phyloP scores from a whole-genome alignment of 2,113 vertebrate species.

The Cercocebus atys region DNA sequence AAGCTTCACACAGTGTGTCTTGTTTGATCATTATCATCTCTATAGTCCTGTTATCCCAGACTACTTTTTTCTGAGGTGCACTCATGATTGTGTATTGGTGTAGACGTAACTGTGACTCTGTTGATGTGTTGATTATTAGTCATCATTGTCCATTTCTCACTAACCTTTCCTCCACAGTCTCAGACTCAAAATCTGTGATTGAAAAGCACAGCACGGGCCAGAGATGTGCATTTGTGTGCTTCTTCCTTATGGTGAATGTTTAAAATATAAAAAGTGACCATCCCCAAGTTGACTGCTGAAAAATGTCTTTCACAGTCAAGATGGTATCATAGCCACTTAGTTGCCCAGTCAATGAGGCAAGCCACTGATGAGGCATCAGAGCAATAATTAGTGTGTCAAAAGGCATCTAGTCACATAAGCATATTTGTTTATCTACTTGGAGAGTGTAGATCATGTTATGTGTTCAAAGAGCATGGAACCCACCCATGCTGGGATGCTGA shows the following conservation, averaged over 20 bases:
- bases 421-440: constrained; percentile 63
- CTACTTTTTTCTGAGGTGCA: not conserved
- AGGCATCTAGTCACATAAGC: constrained; percentile 66
- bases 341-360: constrained; percentile 44
- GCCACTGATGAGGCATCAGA: constrained; percentile 61
- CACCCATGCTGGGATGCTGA: not conserved
- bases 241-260: not conserved
- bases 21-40: not conserved
- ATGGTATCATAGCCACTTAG: not conserved
- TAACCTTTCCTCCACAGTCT: not conserved
- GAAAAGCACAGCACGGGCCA: not conserved
- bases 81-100: not conserved
- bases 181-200: not conserved
- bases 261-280: not conserved
- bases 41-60: not conserved
- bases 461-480: not conserved
- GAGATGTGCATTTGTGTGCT: not conserved
- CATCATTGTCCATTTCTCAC: not conserved
- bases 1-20: not conserved
- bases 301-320: not conserved
- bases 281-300: not conserved
- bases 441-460: constrained; percentile 69
- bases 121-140: not conserved
- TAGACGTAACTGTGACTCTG: not conserved
- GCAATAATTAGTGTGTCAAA: constrained; percentile 70